Base-by-base conservation (phyloP, 2,888 invertebrate species). In the Dryobota labecula region DNA sequence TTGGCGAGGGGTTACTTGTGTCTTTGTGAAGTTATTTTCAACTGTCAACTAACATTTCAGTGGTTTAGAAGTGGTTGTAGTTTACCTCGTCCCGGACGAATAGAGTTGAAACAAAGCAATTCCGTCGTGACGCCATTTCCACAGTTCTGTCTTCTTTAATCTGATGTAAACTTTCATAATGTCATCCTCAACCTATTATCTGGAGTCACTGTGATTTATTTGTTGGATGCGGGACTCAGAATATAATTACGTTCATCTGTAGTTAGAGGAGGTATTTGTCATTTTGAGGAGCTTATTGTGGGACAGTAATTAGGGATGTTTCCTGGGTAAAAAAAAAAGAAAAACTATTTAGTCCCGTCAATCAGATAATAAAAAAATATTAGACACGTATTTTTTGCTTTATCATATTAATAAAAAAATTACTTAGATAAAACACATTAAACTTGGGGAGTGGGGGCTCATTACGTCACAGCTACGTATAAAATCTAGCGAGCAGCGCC, bases 31-130 rank as follows among this genome's bases (percentile, higher is more conserved):
- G 69, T 70, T 78, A 73, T 71, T 76, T 84, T 73, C 67, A 86
- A 84, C 75, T 85, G 84, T 82, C 86, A 85, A 82, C 75, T 49
- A 83, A 81, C 85, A 85, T 89, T 89, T 87, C 83, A 84, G 84
- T 81, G 84, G 85, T 78, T 82, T 72, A 57, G 78, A 80, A 73
- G 69, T 74, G 74, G 78, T 67, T 80, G 83, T 83, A 86, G 86
- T 86, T 89, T 87, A 86, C 86, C 82, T 85, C 83, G 69, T 63
- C 85, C 82, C 81, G 18, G 38, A 79, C 53, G 80, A 80, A 78
- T 78, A 78, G 72, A 79, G 78, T 75, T 76, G 83, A 87, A 89
- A 88, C 87, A 90, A 88, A 87, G 85, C 85, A 86, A 88, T 87
- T 86, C 82, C 69, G 64, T 49, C 30, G 47, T 75, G 71, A 79